A percentile compares a stretch with the other conserved stretches of the same genome.
Evolutionary conservation across 1,140 invertebrate genomes (phyloP).

Genomic region (Stegodyphus mimosarum): DNA sequence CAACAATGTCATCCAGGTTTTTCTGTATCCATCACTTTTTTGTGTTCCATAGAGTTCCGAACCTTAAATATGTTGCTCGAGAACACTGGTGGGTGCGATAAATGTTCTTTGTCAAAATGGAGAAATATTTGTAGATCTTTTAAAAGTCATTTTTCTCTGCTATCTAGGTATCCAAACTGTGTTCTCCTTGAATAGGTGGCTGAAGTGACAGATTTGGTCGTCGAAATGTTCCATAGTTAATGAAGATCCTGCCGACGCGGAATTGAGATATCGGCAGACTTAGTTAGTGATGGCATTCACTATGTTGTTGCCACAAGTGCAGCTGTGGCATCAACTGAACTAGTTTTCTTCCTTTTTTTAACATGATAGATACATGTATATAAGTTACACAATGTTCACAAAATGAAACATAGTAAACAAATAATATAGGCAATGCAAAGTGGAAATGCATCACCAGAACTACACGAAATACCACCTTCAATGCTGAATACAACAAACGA

Average conservation of each 20-base stretch:
- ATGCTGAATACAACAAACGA: constrained; percentile 71
- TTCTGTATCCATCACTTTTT: not conserved
- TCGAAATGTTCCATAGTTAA: not conserved
- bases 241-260: not conserved
- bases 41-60: constrained; percentile 26
- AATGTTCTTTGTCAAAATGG: constrained; percentile 28
- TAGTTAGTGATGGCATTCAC: not conserved
- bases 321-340: not conserved
- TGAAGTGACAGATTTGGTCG: not conserved
- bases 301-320: not conserved
- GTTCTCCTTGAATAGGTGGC: not conserved
- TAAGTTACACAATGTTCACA: constrained; percentile 52
- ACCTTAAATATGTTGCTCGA: constrained; percentile 3
- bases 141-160: too few relatives aligned
- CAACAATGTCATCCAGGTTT: constrained; percentile 36
- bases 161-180: too few relatives aligned
- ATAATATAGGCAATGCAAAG: constrained; percentile 40
- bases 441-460: constrained; percentile 28
- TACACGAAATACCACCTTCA: constrained; percentile 67
- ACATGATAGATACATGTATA: constrained; percentile 49
- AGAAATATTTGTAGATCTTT: not conserved
- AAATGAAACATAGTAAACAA: constrained; percentile 51
- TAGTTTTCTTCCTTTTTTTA: constrained; percentile 14
- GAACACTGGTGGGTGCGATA: constrained; percentile 20
- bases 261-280: not conserved